A percentile compares a stretch with the other conserved stretches of the same genome.
Evolutionary conservation across 2,113 vertebrate species (phyloP).

Genomic region (Leptocoma aspasia): DNA sequence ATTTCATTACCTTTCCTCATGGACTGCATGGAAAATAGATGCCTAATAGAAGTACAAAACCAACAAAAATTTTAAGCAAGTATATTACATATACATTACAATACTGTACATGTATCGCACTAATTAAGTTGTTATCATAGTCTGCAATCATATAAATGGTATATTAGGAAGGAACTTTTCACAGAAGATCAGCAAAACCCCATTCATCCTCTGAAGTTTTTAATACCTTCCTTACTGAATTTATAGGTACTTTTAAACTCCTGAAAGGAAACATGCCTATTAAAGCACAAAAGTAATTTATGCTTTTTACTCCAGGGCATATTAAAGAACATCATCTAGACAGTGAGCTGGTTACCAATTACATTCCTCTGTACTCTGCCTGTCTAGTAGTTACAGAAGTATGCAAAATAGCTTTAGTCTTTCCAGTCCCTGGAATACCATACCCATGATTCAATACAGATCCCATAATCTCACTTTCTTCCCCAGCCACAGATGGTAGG

Average conservation of each 20-base stretch:
- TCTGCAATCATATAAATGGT: background rate
- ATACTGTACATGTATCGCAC: background rate
- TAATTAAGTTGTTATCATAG: background rate
- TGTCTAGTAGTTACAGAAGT: background rate
- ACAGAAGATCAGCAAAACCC: background rate
- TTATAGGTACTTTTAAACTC: background rate
- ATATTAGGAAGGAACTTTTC: background rate
- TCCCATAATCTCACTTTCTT: background rate
- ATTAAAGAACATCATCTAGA: background rate
- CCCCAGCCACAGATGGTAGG: background rate
- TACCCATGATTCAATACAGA: background rate
- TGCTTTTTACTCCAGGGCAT: background rate
- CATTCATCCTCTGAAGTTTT: background rate
- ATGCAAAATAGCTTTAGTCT: background rate
- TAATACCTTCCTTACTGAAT: background rate
- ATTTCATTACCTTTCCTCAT: slow-evolving; percentile 43
- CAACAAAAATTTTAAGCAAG: slow-evolving; percentile 7
- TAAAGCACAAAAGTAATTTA: background rate
- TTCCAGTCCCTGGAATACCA: background rate
- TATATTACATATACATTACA: background rate
- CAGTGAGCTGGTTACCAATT: background rate
- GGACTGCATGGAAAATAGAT: background rate
- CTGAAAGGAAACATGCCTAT: background rate
- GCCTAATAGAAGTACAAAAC: background rate
- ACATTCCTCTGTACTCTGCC: background rate